Base-by-base conservation (phyloP, 2,113 vertebrate species). In the Uropsilus gracilis region DNA sequence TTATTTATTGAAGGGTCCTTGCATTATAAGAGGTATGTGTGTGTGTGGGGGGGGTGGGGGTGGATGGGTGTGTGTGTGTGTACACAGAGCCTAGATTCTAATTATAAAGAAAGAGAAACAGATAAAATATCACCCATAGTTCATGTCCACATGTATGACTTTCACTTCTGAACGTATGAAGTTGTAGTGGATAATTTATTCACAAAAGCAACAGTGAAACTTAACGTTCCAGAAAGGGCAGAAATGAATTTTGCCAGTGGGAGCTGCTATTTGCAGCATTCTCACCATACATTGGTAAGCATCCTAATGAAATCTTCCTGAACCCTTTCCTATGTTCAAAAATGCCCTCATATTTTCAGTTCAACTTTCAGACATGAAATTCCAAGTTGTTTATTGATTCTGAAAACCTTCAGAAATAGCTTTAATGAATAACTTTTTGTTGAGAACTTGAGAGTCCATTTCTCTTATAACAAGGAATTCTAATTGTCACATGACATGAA, bases 341-440 rank as follows among this genome's bases (percentile, higher is more conserved):
- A 84, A 14, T 32, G 28, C 8, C 10, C 11, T 77, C 20, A 18
- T 16, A 37, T 5, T 16, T 73, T 6, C 18, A 69, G 11, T 11
- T 85, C 5, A 46, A 91, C 81, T 84, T n/a, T 53, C 10, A 48
- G 6, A 78, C 12, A 16, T 76, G 14, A 61, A 77, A 77, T 76
- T 66, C 22, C 17, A 80, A 39, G 0, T 22, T 83, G 64, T 42
- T 83, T 37, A 59, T 39, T 63, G 44, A 86, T 57, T 84, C 39
- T 13, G 39, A 90, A 7, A 84, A 8, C 13, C 88, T 94, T 84
- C 66, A 76, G 85, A 20, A 53, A 75, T 20, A 20, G 57, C 78
- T 63, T 75, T n/a, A 94, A 87, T 32, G 22, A 75, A 50, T 68
- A 2, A 34, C 80, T 90, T 92, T 44, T 12, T n/a, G 2, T 85